Percentiles rank a stretch among this genome's conserved stretches.
These are phyloP conservation scores for Zeuzera pyrina DNA, from an alignment of 2,888 invertebrate genomes.

Conservation along the genomic window DNA sequence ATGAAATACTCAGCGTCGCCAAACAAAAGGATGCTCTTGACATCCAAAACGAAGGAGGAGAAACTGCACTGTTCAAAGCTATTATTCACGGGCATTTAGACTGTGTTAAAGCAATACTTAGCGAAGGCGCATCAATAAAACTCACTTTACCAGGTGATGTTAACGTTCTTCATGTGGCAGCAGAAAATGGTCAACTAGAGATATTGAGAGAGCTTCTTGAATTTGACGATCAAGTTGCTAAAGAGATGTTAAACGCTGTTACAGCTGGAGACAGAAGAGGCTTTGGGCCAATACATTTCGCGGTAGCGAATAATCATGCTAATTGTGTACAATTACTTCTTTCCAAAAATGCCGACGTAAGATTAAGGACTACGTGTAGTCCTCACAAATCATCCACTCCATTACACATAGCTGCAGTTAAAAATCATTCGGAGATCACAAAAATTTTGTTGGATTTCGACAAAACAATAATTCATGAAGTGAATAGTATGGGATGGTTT, in stretches of 20 bases:
- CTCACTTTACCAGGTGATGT: constrained; percentile 52
- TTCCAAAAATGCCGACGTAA: constrained; percentile 54
- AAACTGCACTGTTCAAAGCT: constrained; percentile 64
- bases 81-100: constrained; percentile 47
- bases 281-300: constrained; percentile 67
- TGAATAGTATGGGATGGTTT: constrained; percentile 46
- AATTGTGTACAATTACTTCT: constrained; percentile 59
- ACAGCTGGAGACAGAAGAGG: constrained; percentile 51
- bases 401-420: constrained; percentile 57
- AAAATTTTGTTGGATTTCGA: constrained; percentile 46
- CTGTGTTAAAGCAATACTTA: constrained; percentile 54
- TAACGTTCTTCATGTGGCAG: constrained; percentile 75
- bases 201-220: constrained; percentile 68
- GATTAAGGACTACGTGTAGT: constrained; percentile 48
- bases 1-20: constrained; percentile 62
- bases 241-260: constrained; percentile 36
- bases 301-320: constrained; percentile 64
- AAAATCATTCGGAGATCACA: constrained; percentile 49
- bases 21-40: constrained; percentile 62
- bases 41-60: constrained; percentile 55
- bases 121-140: constrained; percentile 58
- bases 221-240: constrained; percentile 41
- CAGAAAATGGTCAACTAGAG: constrained; percentile 65
- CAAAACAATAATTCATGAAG: constrained; percentile 52
- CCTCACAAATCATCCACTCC: constrained; percentile 57